Evolutionary conservation across 2,888 invertebrate genomes (phyloP).

Genomic region (Rambutsinella grinnellia): DNA sequence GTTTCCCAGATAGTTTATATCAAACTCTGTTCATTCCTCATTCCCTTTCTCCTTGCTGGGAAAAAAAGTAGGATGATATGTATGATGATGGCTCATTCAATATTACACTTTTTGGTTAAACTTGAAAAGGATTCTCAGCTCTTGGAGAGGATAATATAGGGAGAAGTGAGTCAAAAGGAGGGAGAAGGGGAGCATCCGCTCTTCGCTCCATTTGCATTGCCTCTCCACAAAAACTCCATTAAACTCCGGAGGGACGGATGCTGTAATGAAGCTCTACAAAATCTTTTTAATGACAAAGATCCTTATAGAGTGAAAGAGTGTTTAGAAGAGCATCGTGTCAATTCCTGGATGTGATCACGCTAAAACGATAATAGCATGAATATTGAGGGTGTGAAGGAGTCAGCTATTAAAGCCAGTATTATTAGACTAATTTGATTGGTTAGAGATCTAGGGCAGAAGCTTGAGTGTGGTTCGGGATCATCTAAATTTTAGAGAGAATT

Average conservation of each 20-base stretch:
- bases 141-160: neutral
- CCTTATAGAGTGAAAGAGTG: neutral
- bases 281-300: slow-evolving; percentile 28
- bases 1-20: too few species aligned
- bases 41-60: too few species aligned
- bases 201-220: slow-evolving; percentile 52
- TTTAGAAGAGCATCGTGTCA: slow-evolving; percentile 34
- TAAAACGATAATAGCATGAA: too few species aligned
- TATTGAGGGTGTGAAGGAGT: slow-evolving; percentile 38
- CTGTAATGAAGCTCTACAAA: slow-evolving; percentile 29
- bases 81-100: slow-evolving; percentile 10
- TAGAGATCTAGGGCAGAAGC: too few species aligned
- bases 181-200: slow-evolving; percentile 35
- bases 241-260: slow-evolving; percentile 37
- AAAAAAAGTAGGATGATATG: neutral
- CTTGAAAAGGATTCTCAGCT: neutral
- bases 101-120: slow-evolving; percentile 20
- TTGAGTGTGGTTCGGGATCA: too few species aligned
- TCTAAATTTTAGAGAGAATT: too few species aligned
- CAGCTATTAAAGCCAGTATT: slow-evolving; percentile 18
- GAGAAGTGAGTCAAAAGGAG: neutral
- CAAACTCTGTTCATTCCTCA: too few species aligned
- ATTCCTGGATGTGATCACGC: too few species aligned
- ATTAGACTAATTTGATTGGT: slow-evolving; percentile 32
- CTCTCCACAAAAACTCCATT: slow-evolving; percentile 42